Percentiles rank a stretch among this genome's conserved stretches.
Evolutionary conservation across 1,140 invertebrate genomes (phyloP).

Genomic region (Rhyacophila brunnea): DNA sequence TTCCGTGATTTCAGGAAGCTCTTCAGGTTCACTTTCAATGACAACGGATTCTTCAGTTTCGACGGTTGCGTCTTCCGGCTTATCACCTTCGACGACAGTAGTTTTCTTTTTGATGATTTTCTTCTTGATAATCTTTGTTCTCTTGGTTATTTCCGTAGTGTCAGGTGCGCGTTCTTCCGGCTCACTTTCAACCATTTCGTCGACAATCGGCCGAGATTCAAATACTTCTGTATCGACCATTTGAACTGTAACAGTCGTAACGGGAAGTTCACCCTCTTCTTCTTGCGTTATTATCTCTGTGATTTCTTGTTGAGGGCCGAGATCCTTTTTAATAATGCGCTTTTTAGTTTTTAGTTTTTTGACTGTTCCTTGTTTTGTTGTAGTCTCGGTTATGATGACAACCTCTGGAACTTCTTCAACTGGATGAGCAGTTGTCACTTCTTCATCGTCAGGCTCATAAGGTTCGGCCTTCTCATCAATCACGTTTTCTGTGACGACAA

Average conservation of each 20-base stretch:
- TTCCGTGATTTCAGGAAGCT: too few species aligned
- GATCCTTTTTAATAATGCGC: conserved; percentile 37
- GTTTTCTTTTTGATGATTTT: conserved; percentile 8
- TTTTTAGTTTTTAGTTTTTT: conserved; percentile 38
- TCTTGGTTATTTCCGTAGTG: conserved; percentile 4
- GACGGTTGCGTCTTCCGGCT: too few species aligned
- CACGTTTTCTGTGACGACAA: conserved; percentile 30
- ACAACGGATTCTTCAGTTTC: conserved; percentile 20
- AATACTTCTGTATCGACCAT: conserved; percentile 38
- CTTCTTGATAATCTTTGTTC: too few species aligned
- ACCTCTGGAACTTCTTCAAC: conserved; percentile 40
- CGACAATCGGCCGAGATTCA: conserved; percentile 37
- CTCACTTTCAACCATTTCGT: conserved; percentile 41
- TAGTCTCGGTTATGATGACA: conserved; percentile 30
- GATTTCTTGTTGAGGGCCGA: conserved; percentile 43
- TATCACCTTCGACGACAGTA: conserved; percentile 11
- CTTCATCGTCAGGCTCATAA: neutral
- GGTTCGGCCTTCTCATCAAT: conserved; percentile 18
- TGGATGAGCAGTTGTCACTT: conserved; percentile 22
- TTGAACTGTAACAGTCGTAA: conserved; percentile 36
- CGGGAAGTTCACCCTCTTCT: conserved; percentile 41
- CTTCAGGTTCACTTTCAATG: neutral
- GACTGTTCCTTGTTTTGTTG: conserved; percentile 34
- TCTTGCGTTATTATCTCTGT: conserved; percentile 47
- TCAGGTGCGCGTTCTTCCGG: neutral